Evolutionary conservation across 35 echinoderm and acorn worm species (phyloP), one percentile per base, ranked within the genome.

Genomic region (Lytechinus pictus): DNA sequence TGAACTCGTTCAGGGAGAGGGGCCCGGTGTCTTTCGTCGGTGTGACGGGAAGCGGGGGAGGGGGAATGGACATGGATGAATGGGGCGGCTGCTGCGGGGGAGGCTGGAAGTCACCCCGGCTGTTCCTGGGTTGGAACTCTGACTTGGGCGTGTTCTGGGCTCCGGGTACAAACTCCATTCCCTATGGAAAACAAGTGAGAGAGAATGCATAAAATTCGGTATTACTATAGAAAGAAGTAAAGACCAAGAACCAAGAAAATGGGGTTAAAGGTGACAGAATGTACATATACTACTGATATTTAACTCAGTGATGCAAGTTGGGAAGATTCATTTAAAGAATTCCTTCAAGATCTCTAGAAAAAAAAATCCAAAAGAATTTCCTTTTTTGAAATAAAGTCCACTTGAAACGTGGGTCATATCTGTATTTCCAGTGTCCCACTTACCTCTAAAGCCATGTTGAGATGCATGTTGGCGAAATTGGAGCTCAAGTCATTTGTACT

Each of bases 161-260:
- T 14, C 96, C 94, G 5, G 96, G 96, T 53, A 95, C 87, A 95
- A 96, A 96, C 89, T 96, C 94, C 96, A 96, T 96, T 14, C 94
- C 96, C 94, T 96, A 93, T 51, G 52, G 86, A 92, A 11, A 58
- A 13, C n/a, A 24, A 24, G 66, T 0, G n/a, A 79, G 66, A 24
- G 14, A 79, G 66, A 79, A 14, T 4, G 66, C 14, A 79, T 79
- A 24, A n/a, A 79, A n/a, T 24, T 24, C 19, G 21, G 66, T 24
- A 0, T 60, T 24, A 58, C 56, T 58, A 13, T 58, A 58, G 1
- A 57, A 8, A 57, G 8, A 6, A 0, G 55, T 57, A 57, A 11
- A 57, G 12, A 57, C 55, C 8, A 57, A 57, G 12, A 57, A n/a
- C n/a, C n/a, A n/a, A n/a, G n/a, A n/a, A n/a, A 44, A 44, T 44